These are phyloP conservation scores for Dendrolimus kikuchii DNA, from an alignment of 1,140 invertebrate genomes.

Conservation along the genomic window DNA sequence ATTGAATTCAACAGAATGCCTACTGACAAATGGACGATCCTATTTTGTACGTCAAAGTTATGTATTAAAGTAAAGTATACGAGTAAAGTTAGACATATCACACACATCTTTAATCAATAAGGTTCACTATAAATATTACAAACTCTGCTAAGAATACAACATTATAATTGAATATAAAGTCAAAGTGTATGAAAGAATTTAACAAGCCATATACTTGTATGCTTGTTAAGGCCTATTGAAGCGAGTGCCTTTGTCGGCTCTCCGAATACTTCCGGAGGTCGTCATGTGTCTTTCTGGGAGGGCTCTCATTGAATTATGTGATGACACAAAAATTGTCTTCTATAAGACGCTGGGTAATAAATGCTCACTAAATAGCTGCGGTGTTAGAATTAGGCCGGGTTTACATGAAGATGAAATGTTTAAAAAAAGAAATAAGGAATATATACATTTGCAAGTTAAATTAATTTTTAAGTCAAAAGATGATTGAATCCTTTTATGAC, in stretches of 20 bases:
- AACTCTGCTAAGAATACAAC: no score
- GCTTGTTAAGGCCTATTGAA: slow-evolving; percentile 20
- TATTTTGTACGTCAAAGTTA: no score
- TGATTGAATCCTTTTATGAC: no score
- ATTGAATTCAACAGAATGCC: no score
- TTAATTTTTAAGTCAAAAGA: no score
- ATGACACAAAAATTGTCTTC: slow-evolving; percentile 26
- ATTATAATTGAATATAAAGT: neutral
- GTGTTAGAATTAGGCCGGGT: slow-evolving; percentile 6
- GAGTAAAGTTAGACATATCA: no score
- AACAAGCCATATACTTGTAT: neutral
- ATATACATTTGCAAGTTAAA: no score
- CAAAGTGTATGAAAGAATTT: neutral
- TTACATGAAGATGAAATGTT: slow-evolving; percentile 13
- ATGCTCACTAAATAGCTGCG: slow-evolving; percentile 26
- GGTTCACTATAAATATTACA: no score
- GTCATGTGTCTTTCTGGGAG: slow-evolving; percentile 27
- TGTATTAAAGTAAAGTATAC: no score
- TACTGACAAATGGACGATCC: no score
- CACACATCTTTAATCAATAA: no score
- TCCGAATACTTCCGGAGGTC: slow-evolving; percentile 20
- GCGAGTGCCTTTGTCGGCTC: slow-evolving; percentile 16
- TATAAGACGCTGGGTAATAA: slow-evolving; percentile 28
- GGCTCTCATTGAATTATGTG: slow-evolving; percentile 27
- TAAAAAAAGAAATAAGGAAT: no score